Conservation (phyloP, 2,113 vertebrate genomes). For the Leuciscus idus region DNA sequence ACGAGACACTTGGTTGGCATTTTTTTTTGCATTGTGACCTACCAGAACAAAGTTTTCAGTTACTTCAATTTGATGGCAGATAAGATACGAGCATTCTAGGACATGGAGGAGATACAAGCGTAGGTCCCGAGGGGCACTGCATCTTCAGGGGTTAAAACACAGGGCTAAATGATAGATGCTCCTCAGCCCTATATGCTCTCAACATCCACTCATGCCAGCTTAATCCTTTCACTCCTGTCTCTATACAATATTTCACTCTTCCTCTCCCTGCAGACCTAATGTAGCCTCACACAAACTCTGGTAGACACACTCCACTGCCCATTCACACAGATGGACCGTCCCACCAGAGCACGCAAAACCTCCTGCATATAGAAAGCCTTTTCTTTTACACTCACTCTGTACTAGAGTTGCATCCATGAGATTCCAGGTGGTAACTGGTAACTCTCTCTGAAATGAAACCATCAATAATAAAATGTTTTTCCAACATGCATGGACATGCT, state of each 20-base stretch:
- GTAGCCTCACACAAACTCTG: neutral
- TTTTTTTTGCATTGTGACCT: neutral
- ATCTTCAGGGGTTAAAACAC: slow-evolving; percentile 15
- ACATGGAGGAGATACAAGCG: neutral
- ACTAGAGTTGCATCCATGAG: neutral
- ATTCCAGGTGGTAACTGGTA: neutral
- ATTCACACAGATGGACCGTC: neutral
- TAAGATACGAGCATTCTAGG: neutral
- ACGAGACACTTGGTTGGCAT: neutral
- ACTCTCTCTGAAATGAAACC: neutral
- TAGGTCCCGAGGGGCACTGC: neutral
- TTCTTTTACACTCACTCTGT: neutral
- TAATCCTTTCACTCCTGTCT: neutral
- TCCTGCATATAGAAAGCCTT: neutral
- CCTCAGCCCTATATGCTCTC: neutral
- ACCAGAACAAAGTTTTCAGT: neutral
- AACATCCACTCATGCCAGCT: neutral
- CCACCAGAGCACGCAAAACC: neutral
- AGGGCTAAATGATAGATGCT: neutral
- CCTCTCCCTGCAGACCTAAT: neutral
- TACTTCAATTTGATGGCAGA: neutral
- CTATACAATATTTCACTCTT: neutral
- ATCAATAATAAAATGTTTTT: neutral
- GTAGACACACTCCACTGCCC: slow-evolving; percentile 6
- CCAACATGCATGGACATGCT: neutral